Percentiles rank a stretch among this genome's conserved stretches.
Evolutionary conservation across 2,888 invertebrate species (phyloP).

Genomic region (Pyrgus malvae): DNA sequence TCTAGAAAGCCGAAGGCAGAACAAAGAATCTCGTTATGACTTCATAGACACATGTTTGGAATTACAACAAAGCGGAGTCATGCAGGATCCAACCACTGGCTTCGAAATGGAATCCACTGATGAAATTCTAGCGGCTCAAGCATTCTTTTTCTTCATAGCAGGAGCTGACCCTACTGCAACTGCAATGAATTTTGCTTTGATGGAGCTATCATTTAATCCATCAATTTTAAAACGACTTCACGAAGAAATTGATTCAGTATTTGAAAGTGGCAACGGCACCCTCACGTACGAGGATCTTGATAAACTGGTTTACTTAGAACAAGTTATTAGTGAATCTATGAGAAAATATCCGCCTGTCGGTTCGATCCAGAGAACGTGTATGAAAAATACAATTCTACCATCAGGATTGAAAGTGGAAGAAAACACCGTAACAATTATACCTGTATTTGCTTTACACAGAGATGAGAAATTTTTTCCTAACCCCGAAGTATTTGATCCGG

Average conservation of each 20-base stretch:
- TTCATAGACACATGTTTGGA: constrained; percentile 59
- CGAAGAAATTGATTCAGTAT: constrained; percentile 58
- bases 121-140: constrained; percentile 61
- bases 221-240: constrained; percentile 55
- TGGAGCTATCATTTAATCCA: constrained; percentile 58
- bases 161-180: constrained; percentile 69
- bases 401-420: constrained; percentile 48
- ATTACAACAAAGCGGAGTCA: constrained; percentile 51
- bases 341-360: constrained; percentile 60
- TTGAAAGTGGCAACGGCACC: constrained; percentile 42
- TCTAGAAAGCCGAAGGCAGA: constrained; percentile 44
- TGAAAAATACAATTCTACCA: constrained; percentile 48
- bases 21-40: constrained; percentile 44
- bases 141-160: constrained; percentile 68
- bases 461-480: constrained; percentile 60
- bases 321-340: constrained; percentile 57
- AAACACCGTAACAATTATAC: constrained; percentile 41
- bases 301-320: constrained; percentile 61
- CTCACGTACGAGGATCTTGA: constrained; percentile 54
- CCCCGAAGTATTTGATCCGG: constrained; percentile 67
- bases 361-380: constrained; percentile 49
- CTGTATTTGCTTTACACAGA: constrained; percentile 54
- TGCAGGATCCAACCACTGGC: constrained; percentile 49
- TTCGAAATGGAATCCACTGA: constrained; percentile 52
- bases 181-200: constrained; percentile 56